Conservation (phyloP, 2,797 vertebrate species). For the Peromyscus nudipes region DNA sequence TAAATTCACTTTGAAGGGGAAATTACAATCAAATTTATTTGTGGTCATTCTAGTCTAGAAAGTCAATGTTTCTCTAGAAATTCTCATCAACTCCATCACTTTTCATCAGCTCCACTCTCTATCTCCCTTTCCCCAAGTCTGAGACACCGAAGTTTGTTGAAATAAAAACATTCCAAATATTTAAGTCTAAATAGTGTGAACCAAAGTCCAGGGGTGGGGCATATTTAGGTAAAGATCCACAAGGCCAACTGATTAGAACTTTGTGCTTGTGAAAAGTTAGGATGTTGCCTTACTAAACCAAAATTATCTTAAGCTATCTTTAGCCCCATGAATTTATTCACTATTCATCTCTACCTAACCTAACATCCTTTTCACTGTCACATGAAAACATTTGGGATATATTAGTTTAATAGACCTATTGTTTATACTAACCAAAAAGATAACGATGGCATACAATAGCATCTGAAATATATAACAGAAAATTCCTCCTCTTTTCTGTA, state of each 20-base stretch:
- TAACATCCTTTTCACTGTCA: not conserved
- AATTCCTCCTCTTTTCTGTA: not conserved
- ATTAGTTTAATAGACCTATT: not conserved
- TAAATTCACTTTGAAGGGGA: constrained; percentile 18
- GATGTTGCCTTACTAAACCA: not conserved
- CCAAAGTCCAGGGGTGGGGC: not conserved
- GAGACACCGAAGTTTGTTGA: not conserved
- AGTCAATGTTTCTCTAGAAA: not conserved
- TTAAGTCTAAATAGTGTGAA: not conserved
- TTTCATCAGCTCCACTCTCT: not conserved
- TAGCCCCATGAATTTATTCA: not conserved
- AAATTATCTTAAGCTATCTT: not conserved
- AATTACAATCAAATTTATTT: not conserved
- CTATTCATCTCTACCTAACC: not conserved
- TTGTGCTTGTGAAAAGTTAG: not conserved
- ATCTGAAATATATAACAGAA: not conserved
- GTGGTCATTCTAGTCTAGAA: not conserved
- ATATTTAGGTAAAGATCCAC: not conserved
- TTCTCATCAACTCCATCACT: too few relatives aligned
- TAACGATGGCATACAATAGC: not conserved
- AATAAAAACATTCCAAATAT: not conserved
- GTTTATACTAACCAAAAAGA: not conserved
- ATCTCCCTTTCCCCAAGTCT: not conserved
- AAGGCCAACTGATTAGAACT: not conserved
- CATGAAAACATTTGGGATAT: not conserved